Evolutionary conservation across 2,888 invertebrate genomes (phyloP), one percentile per base, ranked within the genome.

Genomic region (Harmothoe impar): DNA sequence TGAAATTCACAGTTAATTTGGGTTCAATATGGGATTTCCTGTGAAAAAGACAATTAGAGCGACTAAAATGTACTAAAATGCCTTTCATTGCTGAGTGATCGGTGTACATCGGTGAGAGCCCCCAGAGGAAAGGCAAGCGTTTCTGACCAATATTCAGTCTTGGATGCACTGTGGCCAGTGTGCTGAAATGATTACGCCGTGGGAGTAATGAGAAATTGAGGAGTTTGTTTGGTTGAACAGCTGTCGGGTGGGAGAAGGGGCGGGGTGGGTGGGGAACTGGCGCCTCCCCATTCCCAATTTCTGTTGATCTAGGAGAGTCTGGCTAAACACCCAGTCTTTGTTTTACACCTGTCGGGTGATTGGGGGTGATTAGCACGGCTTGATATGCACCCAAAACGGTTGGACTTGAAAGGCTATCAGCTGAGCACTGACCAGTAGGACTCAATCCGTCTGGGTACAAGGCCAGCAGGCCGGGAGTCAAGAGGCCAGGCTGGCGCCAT

Each of bases 161-260:
- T 72, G 62, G 15, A 72, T 72, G 25, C 15, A 72, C 29, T 29
- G 25, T 72, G 72, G 25, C 72, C 72, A 72, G 29, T 72, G 72
- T 72, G 15, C 72, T 72, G 72, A 72, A 25, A 72, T 72, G 72
- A 72, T 72, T 72, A 72, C 25, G 72, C 29, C 25, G 72, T 62
- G 72, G 29, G 15, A 29, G 29, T 72, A 72, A 72, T 72, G 72
- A 29, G 72, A 72, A 72, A 72, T 72, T 20, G 72, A 72, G 72
- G 62, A 62, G 72, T 29, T n/a, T 72, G 29, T 72, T 72, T 72
- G 72, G 72, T 72, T 72, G 72, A 72, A 72, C 72, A 72, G 72
- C 72, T 72, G 72, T 72, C 17, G 72, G 15, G 31, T 72, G 72
- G 72, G 72, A 29, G 72, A 29, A 72, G 3, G 72, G 72, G 72